These are phyloP conservation scores for Anhinga rufa DNA, from an alignment of 2,113 vertebrate genomes.

Conservation along the genomic window DNA sequence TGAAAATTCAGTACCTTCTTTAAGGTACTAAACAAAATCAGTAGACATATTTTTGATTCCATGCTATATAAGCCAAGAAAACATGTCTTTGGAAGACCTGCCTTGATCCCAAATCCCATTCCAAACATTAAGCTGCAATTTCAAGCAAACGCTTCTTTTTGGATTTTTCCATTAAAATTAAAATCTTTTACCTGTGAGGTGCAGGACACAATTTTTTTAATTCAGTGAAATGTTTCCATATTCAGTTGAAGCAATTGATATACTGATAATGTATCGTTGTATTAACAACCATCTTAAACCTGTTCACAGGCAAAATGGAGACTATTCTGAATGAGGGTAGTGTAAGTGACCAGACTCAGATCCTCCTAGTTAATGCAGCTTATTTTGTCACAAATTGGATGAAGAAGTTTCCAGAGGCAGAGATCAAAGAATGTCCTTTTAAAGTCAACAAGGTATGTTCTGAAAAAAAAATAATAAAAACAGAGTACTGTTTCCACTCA, in stretches of 20 bases:
- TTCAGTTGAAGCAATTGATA: neutral
- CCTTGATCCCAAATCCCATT: neutral
- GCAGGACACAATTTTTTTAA: neutral
- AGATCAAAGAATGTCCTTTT: conserved; percentile 77
- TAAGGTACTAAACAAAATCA: neutral
- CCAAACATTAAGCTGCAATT: neutral
- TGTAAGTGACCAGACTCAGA: conserved; percentile 71
- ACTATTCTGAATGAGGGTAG: conserved; percentile 65
- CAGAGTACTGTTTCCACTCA: neutral
- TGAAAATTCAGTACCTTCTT: neutral
- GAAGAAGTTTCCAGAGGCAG: conserved; percentile 77
- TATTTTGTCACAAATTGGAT: conserved; percentile 81
- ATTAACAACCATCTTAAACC: neutral
- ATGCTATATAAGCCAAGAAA: neutral
- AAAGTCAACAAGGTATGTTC: conserved; percentile 77
- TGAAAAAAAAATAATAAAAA: neutral
- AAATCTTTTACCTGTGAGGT: neutral
- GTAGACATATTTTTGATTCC: neutral
- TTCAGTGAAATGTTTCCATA: neutral
- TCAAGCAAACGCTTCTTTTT: neutral
- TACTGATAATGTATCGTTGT: neutral
- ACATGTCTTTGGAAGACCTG: neutral
- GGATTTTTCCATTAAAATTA: neutral
- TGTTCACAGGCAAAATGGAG: conserved; percentile 73
- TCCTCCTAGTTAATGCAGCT: conserved; percentile 77